Conservation (phyloP, 1,140 invertebrate genomes). For the Acyrthosiphon pisum region DNA sequence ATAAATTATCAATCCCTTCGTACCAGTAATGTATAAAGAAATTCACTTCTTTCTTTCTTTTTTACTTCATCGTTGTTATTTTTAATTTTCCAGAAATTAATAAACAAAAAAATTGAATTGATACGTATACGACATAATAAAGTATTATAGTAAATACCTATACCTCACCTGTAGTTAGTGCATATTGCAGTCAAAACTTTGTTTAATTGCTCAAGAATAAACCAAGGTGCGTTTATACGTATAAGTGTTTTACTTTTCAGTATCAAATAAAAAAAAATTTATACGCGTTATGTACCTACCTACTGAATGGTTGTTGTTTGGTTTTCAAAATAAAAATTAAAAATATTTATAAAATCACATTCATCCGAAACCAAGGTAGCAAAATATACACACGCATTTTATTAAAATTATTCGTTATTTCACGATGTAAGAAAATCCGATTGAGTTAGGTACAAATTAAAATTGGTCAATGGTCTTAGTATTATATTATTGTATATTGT, state of each 20-base stretch:
- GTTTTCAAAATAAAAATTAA: background rate
- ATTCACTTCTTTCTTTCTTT: no score
- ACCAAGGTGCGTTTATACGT: background rate
- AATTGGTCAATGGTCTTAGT: background rate
- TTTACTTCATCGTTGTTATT: background rate
- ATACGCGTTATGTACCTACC: background rate
- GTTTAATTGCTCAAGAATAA: background rate
- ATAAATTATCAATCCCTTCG: background rate
- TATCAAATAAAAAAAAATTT: background rate
- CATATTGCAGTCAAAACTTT: no score
- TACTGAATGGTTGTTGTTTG: background rate
- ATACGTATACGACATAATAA: background rate
- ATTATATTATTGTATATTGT: background rate
- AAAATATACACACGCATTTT: background rate
- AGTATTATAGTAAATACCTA: no score
- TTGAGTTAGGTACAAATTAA: background rate
- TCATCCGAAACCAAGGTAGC: background rate
- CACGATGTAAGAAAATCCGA: background rate
- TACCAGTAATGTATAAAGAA: no score
- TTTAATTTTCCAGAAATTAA: background rate
- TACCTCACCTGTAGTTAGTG: no score
- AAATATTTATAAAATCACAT: background rate
- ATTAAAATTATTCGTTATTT: background rate
- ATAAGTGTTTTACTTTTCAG: background rate
- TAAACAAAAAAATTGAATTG: background rate